phyloP scores from a whole-genome alignment of 2,797 vertebrate genomes.

The Chrosomus eos region DNA sequence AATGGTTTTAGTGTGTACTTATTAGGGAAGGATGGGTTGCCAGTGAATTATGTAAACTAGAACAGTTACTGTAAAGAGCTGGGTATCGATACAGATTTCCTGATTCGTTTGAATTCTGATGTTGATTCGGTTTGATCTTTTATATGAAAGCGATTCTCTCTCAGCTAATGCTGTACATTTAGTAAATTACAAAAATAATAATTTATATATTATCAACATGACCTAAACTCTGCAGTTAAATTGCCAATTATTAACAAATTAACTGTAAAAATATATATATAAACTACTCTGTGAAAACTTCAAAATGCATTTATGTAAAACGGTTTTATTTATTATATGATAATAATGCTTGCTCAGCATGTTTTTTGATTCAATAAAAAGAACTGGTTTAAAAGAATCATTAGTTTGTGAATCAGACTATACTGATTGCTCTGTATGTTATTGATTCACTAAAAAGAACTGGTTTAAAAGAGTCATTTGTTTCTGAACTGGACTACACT shows the following conservation, averaged over 20 bases:
- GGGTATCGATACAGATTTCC: conserved; percentile 22
- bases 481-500: background rate
- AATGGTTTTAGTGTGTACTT: conserved; percentile 19
- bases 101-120: background rate
- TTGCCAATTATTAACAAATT: too few species aligned
- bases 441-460: background rate
- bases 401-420: background rate
- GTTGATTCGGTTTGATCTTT: background rate
- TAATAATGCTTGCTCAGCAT: too few species aligned
- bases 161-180: background rate
- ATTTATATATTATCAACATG: background rate
- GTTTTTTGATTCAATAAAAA: background rate
- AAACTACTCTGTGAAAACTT: too few species aligned
- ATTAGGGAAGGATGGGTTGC: conserved; percentile 4
- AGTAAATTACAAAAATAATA: background rate
- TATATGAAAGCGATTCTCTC: background rate
- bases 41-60: conserved; percentile 1
- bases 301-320: too few species aligned
- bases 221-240: background rate
- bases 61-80: background rate
- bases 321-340: too few species aligned
- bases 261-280: background rate
- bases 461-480: background rate
- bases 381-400: background rate
- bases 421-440: background rate